Evolutionary conservation across 53 echinoderm and acorn worm species (phyloP).

Genomic region (Stichopus horrens): DNA sequence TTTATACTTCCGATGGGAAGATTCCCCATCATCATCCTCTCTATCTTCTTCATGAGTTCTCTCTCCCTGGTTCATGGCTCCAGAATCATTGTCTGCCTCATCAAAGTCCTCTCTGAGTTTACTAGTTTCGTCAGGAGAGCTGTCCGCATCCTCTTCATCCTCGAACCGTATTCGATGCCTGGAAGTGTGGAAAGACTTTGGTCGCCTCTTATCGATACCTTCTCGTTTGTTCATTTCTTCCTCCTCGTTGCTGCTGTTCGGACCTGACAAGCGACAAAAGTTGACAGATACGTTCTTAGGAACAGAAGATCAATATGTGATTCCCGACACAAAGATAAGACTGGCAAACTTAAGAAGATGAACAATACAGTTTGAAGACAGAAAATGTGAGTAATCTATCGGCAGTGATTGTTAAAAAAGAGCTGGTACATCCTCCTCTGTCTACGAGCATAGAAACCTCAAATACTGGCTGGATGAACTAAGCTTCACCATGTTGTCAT

Average conservation of each 20-base stretch:
- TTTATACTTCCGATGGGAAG: not conserved
- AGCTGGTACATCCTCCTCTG: too few species aligned
- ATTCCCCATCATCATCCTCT: constrained; percentile 18
- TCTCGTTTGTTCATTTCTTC: constrained; percentile 16
- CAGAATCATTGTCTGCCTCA: not conserved
- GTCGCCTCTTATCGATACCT: constrained; percentile 24
- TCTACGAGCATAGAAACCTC: too few species aligned
- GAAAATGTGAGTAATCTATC: too few species aligned
- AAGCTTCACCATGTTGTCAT: not conserved
- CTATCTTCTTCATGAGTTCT: not conserved
- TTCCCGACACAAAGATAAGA: too few species aligned
- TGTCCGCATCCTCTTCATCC: not conserved
- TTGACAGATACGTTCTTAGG: not conserved
- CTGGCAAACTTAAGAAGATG: too few species aligned
- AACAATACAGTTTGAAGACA: too few species aligned
- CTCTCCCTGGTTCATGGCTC: not conserved
- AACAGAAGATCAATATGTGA: not conserved
- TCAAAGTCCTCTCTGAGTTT: not conserved
- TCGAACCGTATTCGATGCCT: constrained; percentile 16
- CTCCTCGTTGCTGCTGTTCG: not conserved
- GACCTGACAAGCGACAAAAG: constrained; percentile 31
- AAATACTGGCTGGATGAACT: too few species aligned
- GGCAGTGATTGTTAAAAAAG: too few species aligned
- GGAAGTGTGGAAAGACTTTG: constrained; percentile 39
- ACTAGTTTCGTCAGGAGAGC: constrained; percentile 21